Evolutionary conservation across 2,113 vertebrate species (phyloP), one percentile per base, ranked within the genome.

Genomic region (Meles meles): DNA sequence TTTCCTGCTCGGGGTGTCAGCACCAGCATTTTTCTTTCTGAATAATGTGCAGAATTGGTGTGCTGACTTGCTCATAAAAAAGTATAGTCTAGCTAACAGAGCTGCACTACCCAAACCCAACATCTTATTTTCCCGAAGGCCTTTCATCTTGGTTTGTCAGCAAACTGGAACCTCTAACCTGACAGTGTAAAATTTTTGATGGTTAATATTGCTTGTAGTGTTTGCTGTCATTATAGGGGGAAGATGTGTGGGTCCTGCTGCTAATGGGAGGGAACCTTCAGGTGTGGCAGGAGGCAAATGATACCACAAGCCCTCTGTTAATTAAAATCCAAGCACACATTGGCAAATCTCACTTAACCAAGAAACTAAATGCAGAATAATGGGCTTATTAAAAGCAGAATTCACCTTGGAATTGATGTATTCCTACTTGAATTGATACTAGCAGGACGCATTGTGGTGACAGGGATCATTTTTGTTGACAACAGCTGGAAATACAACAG

Each of bases 141-240:
- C 98, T 98, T 99, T 98, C 97, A 98, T 99, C 98, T 98, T 96
- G 63, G 96, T 98, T 98, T 98, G 96, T 98, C 90, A 98, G 98
- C 97, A 98, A 97, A 98, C 86, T 93, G 79, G 88, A 96, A 90
- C 94, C 97, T 98, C 96, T 97, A 96, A 71, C 96, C 97, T 97
- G 96, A 72, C 91, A 83, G 5, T 85, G 37, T 95, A 97, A 97
- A 96, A 84, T 94, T 71, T 97, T 83, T 55, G 96, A 67, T 97
- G 97, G 92, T 96, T 98, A 98, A 98, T 98, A 98, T 90, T 18
- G 4, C 49, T 47, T 92, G 95, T 97, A 96, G 96, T 97, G 95
- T 97, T 97, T 97, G 95, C 91, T 98, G 91, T 94, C 84, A 44
- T 94, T 97, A 89, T 74, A 97, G 83, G 39, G 92, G 74, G 17